Evolutionary conservation across 2,888 invertebrate species (phyloP), one percentile per base, ranked within the genome.

Genomic region (Chrysotoxum bicinctum): DNA sequence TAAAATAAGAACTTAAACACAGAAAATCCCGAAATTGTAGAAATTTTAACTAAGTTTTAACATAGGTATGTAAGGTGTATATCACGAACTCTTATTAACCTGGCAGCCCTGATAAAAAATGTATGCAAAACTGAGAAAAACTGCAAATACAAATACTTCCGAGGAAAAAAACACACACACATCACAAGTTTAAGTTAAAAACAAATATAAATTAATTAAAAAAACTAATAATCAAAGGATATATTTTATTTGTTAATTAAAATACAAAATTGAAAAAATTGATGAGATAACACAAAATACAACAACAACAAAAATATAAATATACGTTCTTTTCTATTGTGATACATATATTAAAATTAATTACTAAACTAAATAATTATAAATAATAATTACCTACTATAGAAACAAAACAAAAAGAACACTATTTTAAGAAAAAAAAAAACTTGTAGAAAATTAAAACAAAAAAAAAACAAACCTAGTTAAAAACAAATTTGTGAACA

Each of bases 311-410:
- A 80, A 74, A 82, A 69, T 30, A 80, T 60, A 54, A 72, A 62
- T 72, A 83, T 68, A 77, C 81, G 81, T 81, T 80, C 72, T 85
- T 81, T 85, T 85, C 81, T 80, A 80, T 85, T 81, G 80, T 85
- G 85, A 81, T 80, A 84, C 79, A 84, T 72, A 84, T 84, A 69
- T 77, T 69, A 69, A 77, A 85, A 81, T 85, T 85, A 81, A 85
- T 85, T 85, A 85, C 75, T 85, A 81, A 85, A 85, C 79, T 85
- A 85, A 85, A 81, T 80, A 81, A 81, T 77, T 73, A 85, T 66
- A 83, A 73, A 82, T 60, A 80, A 73, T 48, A 68, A 85, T 56
- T 70, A 84, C 64, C 40, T 79, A 84, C 70, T 84, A 79, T 72
- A 76, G 50, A 74, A 62, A 80, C 58, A 85, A 80, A 72, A 80